Conservation (phyloP, 2,888 invertebrate genomes). For the Caenorhabditis doughertyi region DNA sequence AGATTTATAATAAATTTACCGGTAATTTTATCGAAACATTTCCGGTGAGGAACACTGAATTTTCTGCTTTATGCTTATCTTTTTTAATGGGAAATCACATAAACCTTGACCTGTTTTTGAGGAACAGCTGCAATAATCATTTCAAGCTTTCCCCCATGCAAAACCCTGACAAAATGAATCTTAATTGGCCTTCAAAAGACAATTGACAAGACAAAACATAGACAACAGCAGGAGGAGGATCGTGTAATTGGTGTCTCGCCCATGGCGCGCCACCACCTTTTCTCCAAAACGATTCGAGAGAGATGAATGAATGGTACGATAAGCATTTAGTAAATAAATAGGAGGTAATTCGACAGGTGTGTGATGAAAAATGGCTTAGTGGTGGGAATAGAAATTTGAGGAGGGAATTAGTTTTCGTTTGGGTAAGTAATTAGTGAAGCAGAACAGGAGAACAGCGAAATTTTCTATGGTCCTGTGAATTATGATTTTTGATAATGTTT, state of each 20-base stretch:
- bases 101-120: constrained; percentile 30
- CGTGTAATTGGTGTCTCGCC: constrained; percentile 29
- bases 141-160: constrained; percentile 3
- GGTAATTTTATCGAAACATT: too few species aligned
- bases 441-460: too few species aligned
- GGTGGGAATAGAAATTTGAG: background rate
- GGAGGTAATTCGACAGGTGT: constrained; percentile 24
- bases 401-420: background rate
- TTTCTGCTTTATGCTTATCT: too few species aligned
- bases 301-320: constrained; percentile 28
- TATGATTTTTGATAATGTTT: too few species aligned
- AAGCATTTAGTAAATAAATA: constrained; percentile 4
- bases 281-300: background rate
- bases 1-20: too few species aligned
- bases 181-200: constrained; percentile 32
- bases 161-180: background rate
- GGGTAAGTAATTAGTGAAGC: too few species aligned
- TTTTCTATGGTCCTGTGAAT: too few species aligned
- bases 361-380: constrained; percentile 35
- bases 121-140: constrained; percentile 18
- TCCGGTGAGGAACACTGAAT: too few species aligned
- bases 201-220: constrained; percentile 30
- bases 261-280: background rate
- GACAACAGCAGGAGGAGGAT: too few species aligned
- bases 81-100: constrained; percentile 34